Percentiles rank a stretch among this genome's conserved stretches.
phyloP scores from a whole-genome alignment of 2,113 vertebrate species.

The Calypte anna region DNA sequence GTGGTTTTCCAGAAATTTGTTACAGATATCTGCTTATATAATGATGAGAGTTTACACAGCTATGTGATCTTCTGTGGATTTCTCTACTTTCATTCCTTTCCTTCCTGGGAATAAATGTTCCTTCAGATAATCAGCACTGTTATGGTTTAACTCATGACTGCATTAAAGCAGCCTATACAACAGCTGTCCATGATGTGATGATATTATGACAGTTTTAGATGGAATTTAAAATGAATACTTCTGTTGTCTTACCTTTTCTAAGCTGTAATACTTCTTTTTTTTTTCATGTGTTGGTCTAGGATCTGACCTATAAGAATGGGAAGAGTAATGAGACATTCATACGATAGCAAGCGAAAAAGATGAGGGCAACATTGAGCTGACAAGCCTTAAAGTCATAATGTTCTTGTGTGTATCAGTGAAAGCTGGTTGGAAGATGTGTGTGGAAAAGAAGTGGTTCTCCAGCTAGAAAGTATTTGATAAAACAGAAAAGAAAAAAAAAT shows the following conservation, averaged over 20 bases:
- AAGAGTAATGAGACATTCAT: neutral
- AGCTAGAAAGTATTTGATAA: neutral
- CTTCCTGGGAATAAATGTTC: neutral
- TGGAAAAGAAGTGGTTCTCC: neutral
- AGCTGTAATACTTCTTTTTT: neutral
- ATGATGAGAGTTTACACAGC: neutral
- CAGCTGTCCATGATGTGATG: neutral
- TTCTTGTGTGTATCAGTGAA: neutral
- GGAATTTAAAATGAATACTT: neutral
- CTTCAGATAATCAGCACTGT: neutral
- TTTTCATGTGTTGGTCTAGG: neutral
- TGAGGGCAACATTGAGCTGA: neutral
- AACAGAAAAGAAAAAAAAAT: neutral
- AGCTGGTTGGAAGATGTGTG: conserved; percentile 3
- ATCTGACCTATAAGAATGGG: neutral
- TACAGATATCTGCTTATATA: neutral
- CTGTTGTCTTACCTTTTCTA: neutral
- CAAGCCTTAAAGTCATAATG: neutral
- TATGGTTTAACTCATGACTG: neutral
- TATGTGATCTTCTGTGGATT: neutral
- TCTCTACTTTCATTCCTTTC: neutral
- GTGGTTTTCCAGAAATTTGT: neutral
- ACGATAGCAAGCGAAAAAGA: neutral
- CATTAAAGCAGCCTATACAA: neutral
- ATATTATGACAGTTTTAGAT: neutral